Evolutionary conservation across 2,888 invertebrate genomes (phyloP).

Genomic region (Rhodophaea formosa): DNA sequence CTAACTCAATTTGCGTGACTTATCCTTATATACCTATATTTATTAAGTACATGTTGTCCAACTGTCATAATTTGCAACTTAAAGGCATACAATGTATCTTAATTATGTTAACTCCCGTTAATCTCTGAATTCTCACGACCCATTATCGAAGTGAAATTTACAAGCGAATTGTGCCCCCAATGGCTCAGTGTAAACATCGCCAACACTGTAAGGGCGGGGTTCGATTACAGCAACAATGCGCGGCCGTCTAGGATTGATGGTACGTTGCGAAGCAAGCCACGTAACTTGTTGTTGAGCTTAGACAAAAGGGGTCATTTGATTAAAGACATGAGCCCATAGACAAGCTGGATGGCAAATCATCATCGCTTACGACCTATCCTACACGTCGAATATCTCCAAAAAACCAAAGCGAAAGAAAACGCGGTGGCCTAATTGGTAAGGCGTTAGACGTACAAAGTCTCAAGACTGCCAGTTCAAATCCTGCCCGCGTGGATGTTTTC

Average conservation of each 20-base stretch:
- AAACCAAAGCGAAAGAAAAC: no score
- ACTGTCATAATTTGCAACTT: no score
- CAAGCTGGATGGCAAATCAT: background rate
- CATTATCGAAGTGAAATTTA: background rate
- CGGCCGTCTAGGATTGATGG: background rate
- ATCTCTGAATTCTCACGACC: conserved; percentile 5
- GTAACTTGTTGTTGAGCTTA: background rate
- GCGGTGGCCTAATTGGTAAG: no score
- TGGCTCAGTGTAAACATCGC: background rate
- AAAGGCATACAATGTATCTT: no score
- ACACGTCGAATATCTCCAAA: no score
- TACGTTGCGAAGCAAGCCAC: background rate
- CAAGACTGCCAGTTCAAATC: no score
- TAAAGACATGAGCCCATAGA: background rate
- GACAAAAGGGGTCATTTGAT: background rate
- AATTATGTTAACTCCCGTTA: background rate
- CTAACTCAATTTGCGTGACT: no score
- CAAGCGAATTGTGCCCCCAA: background rate
- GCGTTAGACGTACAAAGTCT: no score
- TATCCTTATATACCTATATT: no score
- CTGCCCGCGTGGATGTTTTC: no score
- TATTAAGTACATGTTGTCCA: no score
- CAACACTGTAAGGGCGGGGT: conserved; percentile 9
- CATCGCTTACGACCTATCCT: no score
- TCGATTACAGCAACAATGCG: conserved; percentile 13